These are phyloP conservation scores for Mormyrus lacerda DNA, from an alignment of 2,113 vertebrate genomes.

Conservation along the genomic window DNA sequence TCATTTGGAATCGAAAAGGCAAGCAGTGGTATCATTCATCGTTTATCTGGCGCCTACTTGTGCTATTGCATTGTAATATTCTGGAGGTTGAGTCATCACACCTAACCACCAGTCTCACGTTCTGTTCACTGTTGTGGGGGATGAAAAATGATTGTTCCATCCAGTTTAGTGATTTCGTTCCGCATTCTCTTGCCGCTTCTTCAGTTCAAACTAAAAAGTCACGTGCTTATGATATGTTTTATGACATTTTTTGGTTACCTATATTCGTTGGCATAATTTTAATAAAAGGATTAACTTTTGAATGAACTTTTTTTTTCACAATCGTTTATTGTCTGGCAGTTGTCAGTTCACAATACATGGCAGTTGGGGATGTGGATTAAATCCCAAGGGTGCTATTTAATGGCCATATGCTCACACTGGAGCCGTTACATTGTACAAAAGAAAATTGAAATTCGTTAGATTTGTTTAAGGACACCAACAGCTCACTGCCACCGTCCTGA, in stretches of 20 bases:
- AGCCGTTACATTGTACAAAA: background rate
- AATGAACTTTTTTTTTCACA: background rate
- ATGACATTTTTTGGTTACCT: background rate
- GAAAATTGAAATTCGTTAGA: background rate
- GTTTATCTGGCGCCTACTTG: background rate
- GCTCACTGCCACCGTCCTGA: background rate
- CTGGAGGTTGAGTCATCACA: background rate
- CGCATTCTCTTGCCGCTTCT: background rate
- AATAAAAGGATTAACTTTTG: background rate
- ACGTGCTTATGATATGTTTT: background rate
- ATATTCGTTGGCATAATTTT: background rate
- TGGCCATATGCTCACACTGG: constrained; percentile 1
- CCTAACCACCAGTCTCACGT: background rate
- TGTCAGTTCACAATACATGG: background rate
- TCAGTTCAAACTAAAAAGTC: background rate
- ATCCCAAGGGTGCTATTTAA: constrained; percentile 3
- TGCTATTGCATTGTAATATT: background rate
- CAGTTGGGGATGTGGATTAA: constrained; percentile 1
- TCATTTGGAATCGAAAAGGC: background rate
- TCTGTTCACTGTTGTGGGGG: background rate
- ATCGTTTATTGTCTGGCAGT: background rate
- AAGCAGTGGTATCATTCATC: background rate
- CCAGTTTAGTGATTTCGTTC: background rate
- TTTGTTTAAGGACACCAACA: background rate
- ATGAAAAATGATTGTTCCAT: background rate